Evolutionary conservation across 1,140 invertebrate genomes (phyloP), one percentile per base, ranked within the genome.

Genomic region (Scaptomyza montana): DNA sequence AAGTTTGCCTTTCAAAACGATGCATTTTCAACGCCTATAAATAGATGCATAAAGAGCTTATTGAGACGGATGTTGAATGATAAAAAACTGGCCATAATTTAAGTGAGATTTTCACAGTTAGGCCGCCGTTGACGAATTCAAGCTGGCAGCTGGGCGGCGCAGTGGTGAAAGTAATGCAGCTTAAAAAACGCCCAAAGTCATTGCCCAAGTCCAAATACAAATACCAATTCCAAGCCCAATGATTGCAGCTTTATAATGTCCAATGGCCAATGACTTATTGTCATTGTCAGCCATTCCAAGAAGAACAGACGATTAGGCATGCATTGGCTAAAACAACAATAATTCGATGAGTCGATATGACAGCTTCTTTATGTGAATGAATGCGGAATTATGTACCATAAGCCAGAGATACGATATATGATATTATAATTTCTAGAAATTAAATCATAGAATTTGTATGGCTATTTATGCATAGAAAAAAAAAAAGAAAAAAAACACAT

Each of bases 401-500:
- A 57, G 47, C 21, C 25, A 33, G 30, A 30, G 30, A 47, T 47
- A 13, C 21, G 45, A 49, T 25, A 51, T 2, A 13, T 70, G 62
- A 74, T 76, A 70, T 80, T 69, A 69, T 76, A 82, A 70, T 82
- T 87, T 87, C 84, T 51, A 77, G 64, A 82, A 82, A 82, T 86
- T 78, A 89, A 89, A 78, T 77, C 78, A 73, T 72, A 64, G 78
- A 68, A 72, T 87, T 78, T 78, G 72, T 87, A 87, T 80, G 60
- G 70, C 66, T 78, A 78, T 76, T 84, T 84, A 63, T 71, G 76
- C 64, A 77, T 69, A 74, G 78, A 46, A 60, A 53, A 54, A 72
- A 33, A 33, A 3, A 9, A n/a, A 33, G 28, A 3, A 5, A 6
- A 5, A 6, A 3, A 70, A 51, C 49, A 10, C 54, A 65, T 69